Evolutionary conservation across 2,113 vertebrate species (phyloP).

Genomic region (Apteryx mantelli): DNA sequence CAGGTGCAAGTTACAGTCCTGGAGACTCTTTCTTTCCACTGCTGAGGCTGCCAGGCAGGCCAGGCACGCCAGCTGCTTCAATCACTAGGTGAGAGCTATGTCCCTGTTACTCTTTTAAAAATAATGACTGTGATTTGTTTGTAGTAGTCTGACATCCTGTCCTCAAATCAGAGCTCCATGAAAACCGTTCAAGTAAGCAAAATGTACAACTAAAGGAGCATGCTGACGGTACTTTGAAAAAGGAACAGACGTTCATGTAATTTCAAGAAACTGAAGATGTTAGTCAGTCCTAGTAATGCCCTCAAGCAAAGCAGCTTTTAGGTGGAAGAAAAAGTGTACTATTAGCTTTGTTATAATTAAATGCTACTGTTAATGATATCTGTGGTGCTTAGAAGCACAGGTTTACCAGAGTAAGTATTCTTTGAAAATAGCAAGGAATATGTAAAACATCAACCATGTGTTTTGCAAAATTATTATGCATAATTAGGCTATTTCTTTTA

Average conservation of each 20-base stretch:
- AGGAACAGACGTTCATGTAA: background rate
- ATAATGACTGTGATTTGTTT: background rate
- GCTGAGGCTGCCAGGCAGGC: background rate
- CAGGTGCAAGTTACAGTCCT: background rate
- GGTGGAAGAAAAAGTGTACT: background rate
- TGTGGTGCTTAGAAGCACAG: background rate
- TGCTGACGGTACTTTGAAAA: background rate
- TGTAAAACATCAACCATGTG: background rate
- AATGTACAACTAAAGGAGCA: background rate
- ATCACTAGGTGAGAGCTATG: background rate
- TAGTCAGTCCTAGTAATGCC: background rate
- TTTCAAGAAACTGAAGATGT: background rate
- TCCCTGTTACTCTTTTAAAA: background rate
- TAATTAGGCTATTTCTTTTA: background rate
- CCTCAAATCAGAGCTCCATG: background rate
- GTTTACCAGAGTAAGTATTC: background rate
- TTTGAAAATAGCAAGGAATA: background rate
- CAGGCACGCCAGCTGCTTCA: background rate
- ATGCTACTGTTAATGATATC: background rate
- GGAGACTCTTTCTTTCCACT: background rate
- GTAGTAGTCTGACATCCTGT: background rate
- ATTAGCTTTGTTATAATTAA: background rate
- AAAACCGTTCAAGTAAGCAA: background rate
- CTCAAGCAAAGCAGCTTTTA: background rate
- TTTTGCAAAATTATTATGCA: background rate